Evolutionary conservation across 30 jellyfish, hydroid and myxozoan species (phyloP), one percentile per base, ranked within the genome.

Genomic region (Cassiopea andromeda): DNA sequence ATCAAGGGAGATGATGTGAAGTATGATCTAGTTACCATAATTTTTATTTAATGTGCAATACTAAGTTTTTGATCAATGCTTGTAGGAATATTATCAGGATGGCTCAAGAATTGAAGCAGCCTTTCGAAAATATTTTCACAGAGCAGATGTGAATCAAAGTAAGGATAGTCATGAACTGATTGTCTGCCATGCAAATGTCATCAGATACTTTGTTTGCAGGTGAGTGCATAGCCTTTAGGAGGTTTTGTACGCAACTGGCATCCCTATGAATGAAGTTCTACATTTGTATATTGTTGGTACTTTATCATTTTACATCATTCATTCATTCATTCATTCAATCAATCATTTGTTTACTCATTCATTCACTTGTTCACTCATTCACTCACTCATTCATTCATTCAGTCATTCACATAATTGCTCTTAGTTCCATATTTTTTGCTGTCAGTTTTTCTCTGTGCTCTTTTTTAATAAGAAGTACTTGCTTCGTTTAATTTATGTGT

Each of bases 61-160:
- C n/a, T n/a, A n/a, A n/a, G n/a, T n/a, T n/a, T n/a, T n/a, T n/a
- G n/a, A n/a, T n/a, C n/a, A n/a, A n/a, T n/a, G n/a, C n/a, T 43
- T 70, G 3, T 77, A 96, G 99, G 89, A 81, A 46, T 92, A 73
- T 69, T 92, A 54, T 69, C 96, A 87, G 75, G 99, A 96, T 82
- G 97, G 97, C 49, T 91, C 99, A 13, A 81, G 99, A 70, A 96
- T 96, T 47, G 99, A 96, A 67, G 99, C 98, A 38, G 99, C 99
- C 66, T 96, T 96, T 91, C 98, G 99, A 1, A 96, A 96, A 82
- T 96, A 91, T 73, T 76, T 96, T 67, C 98, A 96, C 88, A 97
- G 99, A 75, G 98, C 99, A 17, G 93, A 85, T 57, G 87, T 94
- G 43, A 48, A 82, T 8, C 99, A 96, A 75, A 68, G 7, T 45